Base-by-base conservation (phyloP, 2,113 vertebrate genomes). In the Accipiter cooperii region DNA sequence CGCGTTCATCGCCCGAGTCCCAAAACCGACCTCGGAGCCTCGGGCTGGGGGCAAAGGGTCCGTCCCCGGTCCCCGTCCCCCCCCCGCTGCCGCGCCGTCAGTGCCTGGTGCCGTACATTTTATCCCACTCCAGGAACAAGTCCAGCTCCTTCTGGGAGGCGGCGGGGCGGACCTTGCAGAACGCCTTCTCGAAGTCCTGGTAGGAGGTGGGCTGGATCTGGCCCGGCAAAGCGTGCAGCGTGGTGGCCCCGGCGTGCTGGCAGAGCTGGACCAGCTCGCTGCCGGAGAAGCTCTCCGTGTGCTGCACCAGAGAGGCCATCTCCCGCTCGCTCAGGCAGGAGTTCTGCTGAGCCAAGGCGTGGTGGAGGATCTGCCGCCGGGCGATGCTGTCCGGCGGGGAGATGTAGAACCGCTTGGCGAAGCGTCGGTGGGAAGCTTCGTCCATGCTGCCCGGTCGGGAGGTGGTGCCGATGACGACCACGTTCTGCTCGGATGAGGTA, bases 121-220 rank as follows among this genome's bases (percentile, higher is more conserved):
- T 99, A 97, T 99, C 99, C 99, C 99, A 99, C 97, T 99, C 99
- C 95, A 98, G 98, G 91, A 99, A 99, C 91, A 98, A 96, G 97
- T 99, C 99, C 98, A 99, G 97, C 97, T 99, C 99, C 98, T 99
- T 99, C 85, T 98, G 97, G 65, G 98, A 98, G 66, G 97, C 96
- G 42, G 99, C 98, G 19, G 99, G 98, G 68, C 98, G 98, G 94
- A 99, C 98, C 97, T 99, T 99, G 97, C 99, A 98, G 90, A 99
- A 98, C 22, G 99, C 99, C 13, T 98, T 98, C 98, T 99, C 99
- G 47, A 99, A 98, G 97, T 99, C 99, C 98, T 99, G 99, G 98
- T 99, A 99, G 92, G 98, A 97, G 21, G 98, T 91, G 28, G 99
- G 97, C 25, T 98, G 98, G 92, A 98, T 96, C 80, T 98, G 96